These are phyloP conservation scores for Micrastur ruficollis DNA, from an alignment of 2,797 vertebrate genomes.

Conservation along the genomic window DNA sequence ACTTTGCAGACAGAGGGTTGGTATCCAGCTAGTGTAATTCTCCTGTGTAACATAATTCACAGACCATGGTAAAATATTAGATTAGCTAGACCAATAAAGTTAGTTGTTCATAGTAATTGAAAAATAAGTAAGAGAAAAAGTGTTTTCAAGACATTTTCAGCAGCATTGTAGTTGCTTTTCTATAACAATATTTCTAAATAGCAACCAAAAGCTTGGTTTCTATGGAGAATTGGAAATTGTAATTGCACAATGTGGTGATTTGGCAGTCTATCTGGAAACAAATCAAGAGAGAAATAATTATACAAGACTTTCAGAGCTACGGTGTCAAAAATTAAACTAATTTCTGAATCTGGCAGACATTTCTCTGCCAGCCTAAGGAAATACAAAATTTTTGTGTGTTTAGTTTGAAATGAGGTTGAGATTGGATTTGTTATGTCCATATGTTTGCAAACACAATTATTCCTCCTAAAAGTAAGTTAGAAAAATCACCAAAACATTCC, in stretches of 20 bases:
- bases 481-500: neutral
- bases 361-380: neutral
- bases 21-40: neutral
- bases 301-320: neutral
- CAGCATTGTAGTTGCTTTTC: neutral
- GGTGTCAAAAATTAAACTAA: neutral
- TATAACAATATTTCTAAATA: neutral
- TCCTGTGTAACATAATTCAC: neutral
- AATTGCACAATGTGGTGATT: neutral
- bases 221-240: neutral
- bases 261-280: neutral
- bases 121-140: neutral
- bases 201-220: neutral
- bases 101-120: neutral
- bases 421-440: neutral
- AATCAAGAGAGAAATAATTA: neutral
- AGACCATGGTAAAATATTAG: neutral
- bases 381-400: neutral
- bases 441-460: neutral
- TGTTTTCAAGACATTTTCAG: neutral
- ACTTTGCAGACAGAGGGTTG: neutral
- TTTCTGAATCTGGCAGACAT: neutral
- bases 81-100: neutral
- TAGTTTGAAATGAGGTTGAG: neutral
- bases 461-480: neutral